Conservation (phyloP, 2,888 invertebrate genomes). For the Xylota segnis region DNA sequence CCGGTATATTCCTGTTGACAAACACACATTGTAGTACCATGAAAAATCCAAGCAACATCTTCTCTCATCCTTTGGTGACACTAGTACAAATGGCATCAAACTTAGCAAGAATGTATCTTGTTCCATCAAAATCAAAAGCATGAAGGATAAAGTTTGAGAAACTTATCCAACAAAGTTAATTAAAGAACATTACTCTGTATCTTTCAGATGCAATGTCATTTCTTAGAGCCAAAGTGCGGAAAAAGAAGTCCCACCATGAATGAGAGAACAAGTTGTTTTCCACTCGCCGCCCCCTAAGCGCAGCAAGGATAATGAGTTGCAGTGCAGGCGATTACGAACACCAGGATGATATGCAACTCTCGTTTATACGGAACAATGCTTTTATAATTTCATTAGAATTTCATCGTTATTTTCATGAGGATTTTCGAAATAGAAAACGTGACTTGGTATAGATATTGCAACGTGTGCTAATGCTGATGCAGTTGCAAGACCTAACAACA, state of each 20-base stretch:
- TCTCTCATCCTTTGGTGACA: constrained; percentile 5
- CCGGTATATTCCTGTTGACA: constrained; percentile 30
- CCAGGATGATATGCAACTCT: neutral
- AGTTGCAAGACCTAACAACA: constrained; percentile 3
- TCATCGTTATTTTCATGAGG: constrained; percentile 24
- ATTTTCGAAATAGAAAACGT: constrained; percentile 46
- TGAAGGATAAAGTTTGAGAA: constrained; percentile 12
- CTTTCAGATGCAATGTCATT: neutral
- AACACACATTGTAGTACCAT: constrained; percentile 26
- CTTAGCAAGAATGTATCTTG: neutral
- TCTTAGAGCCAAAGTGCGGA: neutral
- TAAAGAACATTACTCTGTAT: constrained; percentile 22
- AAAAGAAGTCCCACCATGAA: constrained; percentile 6
- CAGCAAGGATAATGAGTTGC: constrained; percentile 6
- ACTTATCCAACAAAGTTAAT: constrained; percentile 46
- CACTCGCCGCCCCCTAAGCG: neutral
- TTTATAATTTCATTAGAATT: constrained; percentile 49
- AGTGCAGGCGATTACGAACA: neutral
- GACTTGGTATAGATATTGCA: constrained; percentile 31
- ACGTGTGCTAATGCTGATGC: neutral
- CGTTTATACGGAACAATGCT: constrained; percentile 20
- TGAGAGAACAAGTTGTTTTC: neutral
- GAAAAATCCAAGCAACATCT: constrained; percentile 9
- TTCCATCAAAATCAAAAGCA: neutral
- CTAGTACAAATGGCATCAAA: constrained; percentile 7